Conservation (phyloP, 2,888 invertebrate species). For the Congeria kusceri region DNA sequence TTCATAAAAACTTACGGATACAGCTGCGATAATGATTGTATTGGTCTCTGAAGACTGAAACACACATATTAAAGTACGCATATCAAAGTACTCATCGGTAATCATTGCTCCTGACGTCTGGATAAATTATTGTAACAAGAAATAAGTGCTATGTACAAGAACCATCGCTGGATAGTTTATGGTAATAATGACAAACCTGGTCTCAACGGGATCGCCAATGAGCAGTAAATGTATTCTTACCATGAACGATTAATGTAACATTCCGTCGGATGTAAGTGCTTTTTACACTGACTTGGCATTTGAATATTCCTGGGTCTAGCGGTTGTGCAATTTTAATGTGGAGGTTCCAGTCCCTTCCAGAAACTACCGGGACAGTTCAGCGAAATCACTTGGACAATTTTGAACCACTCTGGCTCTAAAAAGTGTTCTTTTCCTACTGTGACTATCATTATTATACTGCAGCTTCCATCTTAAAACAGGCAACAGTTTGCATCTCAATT, state of each 20-base stretch:
- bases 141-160: too few species aligned
- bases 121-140: too few species aligned
- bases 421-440: conserved; percentile 71
- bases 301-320: conserved; percentile 69
- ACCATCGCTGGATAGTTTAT: too few species aligned
- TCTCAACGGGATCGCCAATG: too few species aligned
- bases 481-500: too few species aligned
- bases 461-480: conserved; percentile 54
- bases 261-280: conserved; percentile 59
- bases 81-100: too few species aligned
- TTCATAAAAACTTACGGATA: too few species aligned
- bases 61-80: too few species aligned
- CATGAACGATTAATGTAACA: conserved; percentile 65
- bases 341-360: conserved; percentile 73
- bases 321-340: conserved; percentile 68
- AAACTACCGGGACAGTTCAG: conserved; percentile 66
- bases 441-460: conserved; percentile 62
- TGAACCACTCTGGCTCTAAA: conserved; percentile 65
- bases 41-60: too few species aligned
- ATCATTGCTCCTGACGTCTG: too few species aligned
- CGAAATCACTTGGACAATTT: conserved; percentile 67
- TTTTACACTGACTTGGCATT: conserved; percentile 73
- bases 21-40: too few species aligned
- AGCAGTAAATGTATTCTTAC: conserved; percentile 30
- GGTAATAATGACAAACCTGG: too few species aligned